Evolutionary conservation across 2,113 vertebrate genomes (phyloP), one percentile per base, ranked within the genome.

Genomic region (Gnathonemus longibarbis): DNA sequence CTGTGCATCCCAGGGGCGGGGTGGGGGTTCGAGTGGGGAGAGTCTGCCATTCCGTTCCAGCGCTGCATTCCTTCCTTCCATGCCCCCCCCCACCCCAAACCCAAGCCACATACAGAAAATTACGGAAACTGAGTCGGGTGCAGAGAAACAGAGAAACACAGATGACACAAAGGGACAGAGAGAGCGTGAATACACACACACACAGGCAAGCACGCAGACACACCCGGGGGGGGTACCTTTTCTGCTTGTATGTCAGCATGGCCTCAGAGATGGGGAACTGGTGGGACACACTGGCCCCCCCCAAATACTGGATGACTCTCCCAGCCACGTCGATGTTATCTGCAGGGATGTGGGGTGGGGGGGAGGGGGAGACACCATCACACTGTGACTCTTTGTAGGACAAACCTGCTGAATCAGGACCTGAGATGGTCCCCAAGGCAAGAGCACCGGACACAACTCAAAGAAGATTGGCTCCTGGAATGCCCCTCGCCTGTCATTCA

Each of bases 231-330:
- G 19, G 48, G 87, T 92, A 94, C 94, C 94, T 96, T 91, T 93
- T 95, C 92, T 95, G 95, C 91, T 95, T 96, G 92, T 97, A 97
- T 90, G 96, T 97, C 87, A 97, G 96, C 96, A 97, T 97, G 70
- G 96, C 96, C 88, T 97, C 96, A 15, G 96, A 97, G 92, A 97
- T 96, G 91, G 96, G 96, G 88, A 96, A 96, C 92, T 97, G 96
- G 91, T 97, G 96, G 45, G 96, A 96, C 56, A 95, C 93, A 24
- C 93, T 96, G 50, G 96, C 96, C 80, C 96, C 96, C 0, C 94
- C 87, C 58, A 96, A 83, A 45, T 95, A 96, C 93, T 96, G 95
- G 46, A 94, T 92, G 70, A 96, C 94, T 0, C 95, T 93, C 2
- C 91, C 84, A 0, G 94, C 94, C 0, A 96, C 94, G 0, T 95